Percentiles rank a stretch among this genome's conserved stretches.
These are phyloP conservation scores for Lepidotrigona ventralis DNA, from an alignment of 1,140 invertebrate species.

Conservation along the genomic window DNA sequence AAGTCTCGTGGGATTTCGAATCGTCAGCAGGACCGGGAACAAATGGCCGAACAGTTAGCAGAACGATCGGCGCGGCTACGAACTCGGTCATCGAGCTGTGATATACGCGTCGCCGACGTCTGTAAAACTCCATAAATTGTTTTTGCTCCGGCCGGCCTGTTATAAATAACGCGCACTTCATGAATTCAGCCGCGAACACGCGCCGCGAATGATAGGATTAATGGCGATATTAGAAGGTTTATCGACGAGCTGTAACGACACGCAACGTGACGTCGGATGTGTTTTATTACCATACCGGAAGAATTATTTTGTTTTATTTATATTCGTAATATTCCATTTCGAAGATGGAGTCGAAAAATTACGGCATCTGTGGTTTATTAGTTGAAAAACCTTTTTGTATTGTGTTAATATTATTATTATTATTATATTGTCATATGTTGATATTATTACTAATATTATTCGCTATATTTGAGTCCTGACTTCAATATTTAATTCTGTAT, in stretches of 20 bases:
- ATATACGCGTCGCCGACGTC: conserved; percentile 57
- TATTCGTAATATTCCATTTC: no score
- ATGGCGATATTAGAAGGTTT: conserved; percentile 70
- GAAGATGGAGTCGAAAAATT: no score
- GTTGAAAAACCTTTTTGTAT: no score
- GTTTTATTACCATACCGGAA: not conserved
- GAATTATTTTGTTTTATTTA: conserved; percentile 2
- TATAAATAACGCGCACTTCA: conserved; percentile 62
- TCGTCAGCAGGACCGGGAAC: conserved; percentile 29
- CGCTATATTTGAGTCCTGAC: no score
- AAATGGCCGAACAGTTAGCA: conserved; percentile 55
- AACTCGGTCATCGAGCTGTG: conserved; percentile 38
- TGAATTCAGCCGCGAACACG: conserved; percentile 56
- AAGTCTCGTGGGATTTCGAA: conserved; percentile 24
- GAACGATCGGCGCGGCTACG: conserved; percentile 46
- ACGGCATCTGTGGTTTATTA: no score
- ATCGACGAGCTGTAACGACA: conserved; percentile 52
- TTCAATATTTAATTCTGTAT: no score
- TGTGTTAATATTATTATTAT: no score
- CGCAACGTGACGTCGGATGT: not conserved
- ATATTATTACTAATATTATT: no score
- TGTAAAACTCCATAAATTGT: conserved; percentile 68
- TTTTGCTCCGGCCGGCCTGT: conserved; percentile 46
- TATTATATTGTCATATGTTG: no score
- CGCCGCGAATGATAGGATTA: conserved; percentile 68